phyloP scores from a whole-genome alignment of 2,888 invertebrate genomes.

The Chouioia cunea region DNA sequence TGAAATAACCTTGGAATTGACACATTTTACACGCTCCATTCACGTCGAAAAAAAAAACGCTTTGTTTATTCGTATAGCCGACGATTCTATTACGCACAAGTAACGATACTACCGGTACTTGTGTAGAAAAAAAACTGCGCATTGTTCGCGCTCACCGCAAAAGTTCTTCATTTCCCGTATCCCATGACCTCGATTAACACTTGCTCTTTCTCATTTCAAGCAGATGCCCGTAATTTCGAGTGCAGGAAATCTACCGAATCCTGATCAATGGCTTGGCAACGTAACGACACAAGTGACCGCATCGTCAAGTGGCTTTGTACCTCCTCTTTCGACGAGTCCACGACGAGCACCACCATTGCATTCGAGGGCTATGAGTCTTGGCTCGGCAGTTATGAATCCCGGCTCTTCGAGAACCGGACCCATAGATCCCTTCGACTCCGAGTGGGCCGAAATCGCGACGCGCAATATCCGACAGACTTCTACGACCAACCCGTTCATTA shows the following conservation, averaged over 20 bases:
- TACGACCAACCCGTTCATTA: constrained; percentile 75
- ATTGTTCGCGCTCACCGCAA: too few species aligned
- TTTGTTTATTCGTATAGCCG: neutral
- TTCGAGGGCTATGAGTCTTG: constrained; percentile 71
- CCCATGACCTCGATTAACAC: neutral
- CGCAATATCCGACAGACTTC: constrained; percentile 68
- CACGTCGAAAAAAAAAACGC: neutral
- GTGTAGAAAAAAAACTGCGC: neutral
- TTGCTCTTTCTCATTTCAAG: neutral
- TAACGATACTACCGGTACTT: neutral
- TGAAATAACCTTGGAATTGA: neutral
- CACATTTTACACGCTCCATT: neutral
- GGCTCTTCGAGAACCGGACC: constrained; percentile 53
- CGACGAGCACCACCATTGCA: constrained; percentile 73
- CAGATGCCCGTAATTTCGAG: constrained; percentile 68
- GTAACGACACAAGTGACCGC: constrained; percentile 74
- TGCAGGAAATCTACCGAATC: constrained; percentile 75
- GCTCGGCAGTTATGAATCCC: constrained; percentile 66
- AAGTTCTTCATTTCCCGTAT: too few species aligned
- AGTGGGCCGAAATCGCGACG: constrained; percentile 81
- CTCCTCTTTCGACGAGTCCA: constrained; percentile 57
- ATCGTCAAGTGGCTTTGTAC: constrained; percentile 51
- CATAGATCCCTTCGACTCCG: constrained; percentile 80
- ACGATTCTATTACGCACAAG: neutral
- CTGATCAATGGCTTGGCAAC: constrained; percentile 87